Evolutionary conservation across 2,113 vertebrate species (phyloP).

Genomic region (Lophura nycthemera): DNA sequence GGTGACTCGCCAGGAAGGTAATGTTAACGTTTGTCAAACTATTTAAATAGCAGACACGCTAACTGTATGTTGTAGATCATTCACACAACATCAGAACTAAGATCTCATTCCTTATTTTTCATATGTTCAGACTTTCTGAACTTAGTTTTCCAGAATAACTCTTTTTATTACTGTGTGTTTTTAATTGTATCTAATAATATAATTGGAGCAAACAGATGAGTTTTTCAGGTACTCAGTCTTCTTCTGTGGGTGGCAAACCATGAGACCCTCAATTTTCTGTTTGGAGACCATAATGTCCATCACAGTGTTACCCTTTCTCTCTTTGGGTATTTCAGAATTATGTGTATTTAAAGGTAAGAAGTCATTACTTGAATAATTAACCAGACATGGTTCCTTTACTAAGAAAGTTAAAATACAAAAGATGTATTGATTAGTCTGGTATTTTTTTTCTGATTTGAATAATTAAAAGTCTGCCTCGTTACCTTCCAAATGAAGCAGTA

Average conservation of each 20-base stretch:
- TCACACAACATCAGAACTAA: background rate
- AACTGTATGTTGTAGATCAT: rapidly evolving
- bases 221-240: background rate
- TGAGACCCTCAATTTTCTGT: background rate
- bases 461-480: background rate
- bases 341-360: background rate
- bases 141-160: background rate
- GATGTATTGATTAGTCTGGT: background rate
- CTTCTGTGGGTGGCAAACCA: background rate
- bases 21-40: background rate
- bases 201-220: background rate
- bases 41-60: background rate
- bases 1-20: conserved; percentile 98
- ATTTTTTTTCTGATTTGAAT: background rate
- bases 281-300: rapidly evolving
- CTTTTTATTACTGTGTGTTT: background rate
- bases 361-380: background rate
- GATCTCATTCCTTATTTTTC: background rate
- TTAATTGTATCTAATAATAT: background rate
- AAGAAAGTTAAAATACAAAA: background rate
- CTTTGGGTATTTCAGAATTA: background rate
- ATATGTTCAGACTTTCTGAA: background rate
- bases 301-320: background rate
- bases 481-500: background rate
- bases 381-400: background rate